Evolutionary conservation across 2,888 invertebrate genomes (phyloP).

Genomic region (Bedellia somnulentella): DNA sequence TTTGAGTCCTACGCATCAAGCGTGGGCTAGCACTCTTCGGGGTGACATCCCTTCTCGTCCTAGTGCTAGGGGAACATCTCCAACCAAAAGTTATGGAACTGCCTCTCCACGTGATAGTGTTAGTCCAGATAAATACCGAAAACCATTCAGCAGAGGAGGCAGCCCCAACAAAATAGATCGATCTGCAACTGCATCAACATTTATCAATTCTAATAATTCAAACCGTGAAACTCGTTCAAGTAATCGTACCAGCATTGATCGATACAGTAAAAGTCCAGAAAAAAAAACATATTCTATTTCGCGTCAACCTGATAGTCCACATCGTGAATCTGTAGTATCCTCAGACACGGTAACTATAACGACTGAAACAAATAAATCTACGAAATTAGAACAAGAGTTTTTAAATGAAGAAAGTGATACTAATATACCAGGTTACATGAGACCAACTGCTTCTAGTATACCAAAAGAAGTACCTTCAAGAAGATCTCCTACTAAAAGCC

Average conservation of each 20-base stretch:
- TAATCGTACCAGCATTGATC: slow-evolving; percentile 14
- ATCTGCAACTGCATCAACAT: slow-evolving; percentile 1
- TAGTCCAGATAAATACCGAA: not conserved
- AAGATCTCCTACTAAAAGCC: not conserved
- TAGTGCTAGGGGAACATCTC: slow-evolving; percentile 33
- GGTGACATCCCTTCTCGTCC: slow-evolving; percentile 60
- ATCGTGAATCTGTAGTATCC: too few species aligned
- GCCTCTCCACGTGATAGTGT: too few species aligned
- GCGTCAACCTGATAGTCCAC: too few species aligned
- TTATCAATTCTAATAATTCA: slow-evolving; percentile 13
- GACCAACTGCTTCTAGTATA: slow-evolving; percentile 21
- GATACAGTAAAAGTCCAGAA: slow-evolving; percentile 1
- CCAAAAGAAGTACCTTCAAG: slow-evolving; percentile 9
- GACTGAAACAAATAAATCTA: too few species aligned
- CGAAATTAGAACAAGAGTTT: not conserved
- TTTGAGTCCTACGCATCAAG: slow-evolving; percentile 72
- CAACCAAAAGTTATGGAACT: slow-evolving; percentile 28
- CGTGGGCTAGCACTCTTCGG: slow-evolving; percentile 73
- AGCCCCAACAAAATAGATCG: not conserved
- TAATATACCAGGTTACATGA: slow-evolving; percentile 32
- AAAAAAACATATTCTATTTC: not conserved
- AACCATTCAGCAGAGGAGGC: not conserved
- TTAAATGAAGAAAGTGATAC: slow-evolving; percentile 14
- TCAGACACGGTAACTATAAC: too few species aligned
- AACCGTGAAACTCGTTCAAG: not conserved